Evolutionary conservation across 2,113 vertebrate genomes (phyloP).

Genomic region (Crocuta crocuta): DNA sequence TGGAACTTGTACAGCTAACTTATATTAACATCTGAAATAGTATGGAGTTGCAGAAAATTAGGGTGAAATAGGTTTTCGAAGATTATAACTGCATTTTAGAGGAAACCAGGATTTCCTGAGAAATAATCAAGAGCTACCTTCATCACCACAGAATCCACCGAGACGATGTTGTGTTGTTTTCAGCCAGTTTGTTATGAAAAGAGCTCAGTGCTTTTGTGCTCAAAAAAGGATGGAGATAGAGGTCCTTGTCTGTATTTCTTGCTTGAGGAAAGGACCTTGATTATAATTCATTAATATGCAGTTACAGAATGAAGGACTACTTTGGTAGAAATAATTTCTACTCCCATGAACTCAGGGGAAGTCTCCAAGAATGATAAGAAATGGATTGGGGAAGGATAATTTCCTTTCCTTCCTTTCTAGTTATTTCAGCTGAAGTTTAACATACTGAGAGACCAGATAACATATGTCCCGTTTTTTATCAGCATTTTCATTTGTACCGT

Average conservation of each 20-base stretch:
- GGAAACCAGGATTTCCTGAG: not conserved
- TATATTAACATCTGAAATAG: not conserved
- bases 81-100: slow-evolving; percentile 16
- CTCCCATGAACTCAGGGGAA: not conserved
- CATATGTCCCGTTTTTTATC: slow-evolving; percentile 62
- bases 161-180: not conserved
- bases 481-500: slow-evolving; percentile 60
- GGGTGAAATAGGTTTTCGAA: slow-evolving; percentile 27
- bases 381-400: slow-evolving; percentile 51
- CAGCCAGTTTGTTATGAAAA: not conserved
- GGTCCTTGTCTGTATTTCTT: not conserved
- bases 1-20: not conserved
- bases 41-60: not conserved
- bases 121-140: not conserved
- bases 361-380: slow-evolving; percentile 62
- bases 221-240: not conserved
- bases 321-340: slow-evolving; percentile 65
- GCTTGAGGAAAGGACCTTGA: slow-evolving; percentile 38
- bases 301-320: not conserved
- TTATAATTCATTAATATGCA: slow-evolving; percentile 58
- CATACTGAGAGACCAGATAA: slow-evolving; percentile 65
- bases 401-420: slow-evolving; percentile 60
- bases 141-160: not conserved
- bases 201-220: not conserved
- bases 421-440: slow-evolving; percentile 63